These are phyloP conservation scores for Troides aeacus DNA, from an alignment of 2,888 invertebrate genomes.

Conservation along the genomic window DNA sequence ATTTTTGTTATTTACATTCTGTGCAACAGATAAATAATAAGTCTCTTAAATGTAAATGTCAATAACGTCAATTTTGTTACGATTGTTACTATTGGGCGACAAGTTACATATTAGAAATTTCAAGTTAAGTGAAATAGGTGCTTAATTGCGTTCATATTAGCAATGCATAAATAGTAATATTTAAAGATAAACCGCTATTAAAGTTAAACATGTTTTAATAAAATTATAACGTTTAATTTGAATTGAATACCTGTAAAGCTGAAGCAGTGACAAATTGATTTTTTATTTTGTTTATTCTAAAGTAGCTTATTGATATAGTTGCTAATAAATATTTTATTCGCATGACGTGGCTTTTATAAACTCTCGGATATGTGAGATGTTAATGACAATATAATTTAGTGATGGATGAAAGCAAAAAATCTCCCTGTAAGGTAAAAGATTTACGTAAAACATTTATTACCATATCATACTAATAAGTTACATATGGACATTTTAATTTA, in stretches of 20 bases:
- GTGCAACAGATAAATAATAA: constrained; percentile 15
- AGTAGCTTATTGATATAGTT: constrained; percentile 76
- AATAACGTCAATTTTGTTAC: constrained; percentile 33
- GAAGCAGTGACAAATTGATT: constrained; percentile 67
- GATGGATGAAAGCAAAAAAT: constrained; percentile 74
- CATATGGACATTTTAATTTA: neutral
- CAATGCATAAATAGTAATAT: neutral
- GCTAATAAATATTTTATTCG: constrained; percentile 67
- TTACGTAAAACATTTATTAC: constrained; percentile 35
- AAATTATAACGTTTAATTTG: neutral
- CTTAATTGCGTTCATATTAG: constrained; percentile 18
- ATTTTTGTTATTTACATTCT: neutral
- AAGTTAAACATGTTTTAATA: neutral
- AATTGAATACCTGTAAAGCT: neutral
- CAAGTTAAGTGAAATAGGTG: constrained; percentile 15
- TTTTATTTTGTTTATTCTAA: constrained; percentile 73
- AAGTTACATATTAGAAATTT: constrained; percentile 16
- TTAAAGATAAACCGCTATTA: neutral
- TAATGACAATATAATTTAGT: constrained; percentile 66
- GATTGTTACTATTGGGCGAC: constrained; percentile 24
- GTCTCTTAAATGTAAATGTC: constrained; percentile 29
- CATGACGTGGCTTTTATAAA: constrained; percentile 61
- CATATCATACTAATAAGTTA: neutral
- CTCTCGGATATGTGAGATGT: constrained; percentile 70
- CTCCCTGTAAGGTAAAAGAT: constrained; percentile 74